Conservation (phyloP, 64 coral and sea anemone genomes). For the Porites australiensis region DNA sequence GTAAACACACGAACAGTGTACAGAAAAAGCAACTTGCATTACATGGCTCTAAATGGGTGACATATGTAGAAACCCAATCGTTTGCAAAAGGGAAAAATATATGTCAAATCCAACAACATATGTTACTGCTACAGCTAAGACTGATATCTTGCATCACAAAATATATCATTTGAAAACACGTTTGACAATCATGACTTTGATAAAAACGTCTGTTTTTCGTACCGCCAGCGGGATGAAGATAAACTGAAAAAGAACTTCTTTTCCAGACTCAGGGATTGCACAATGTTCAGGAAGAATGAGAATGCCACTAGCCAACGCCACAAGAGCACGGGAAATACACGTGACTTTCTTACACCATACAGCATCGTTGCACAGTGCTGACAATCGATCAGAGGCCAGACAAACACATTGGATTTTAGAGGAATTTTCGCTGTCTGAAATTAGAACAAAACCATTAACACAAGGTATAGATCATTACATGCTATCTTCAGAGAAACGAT, state of each 20-base stretch:
- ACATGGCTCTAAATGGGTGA: no score
- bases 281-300: slow-evolving; percentile 67
- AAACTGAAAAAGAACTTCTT: slow-evolving; percentile 78
- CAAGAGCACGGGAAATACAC: slow-evolving; percentile 71
- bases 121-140: no score
- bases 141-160: no score
- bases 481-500: no score
- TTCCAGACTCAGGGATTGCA: slow-evolving; percentile 47
- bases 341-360: slow-evolving; percentile 57
- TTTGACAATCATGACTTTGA: no score
- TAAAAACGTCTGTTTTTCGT: slow-evolving; percentile 6
- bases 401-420: slow-evolving; percentile 62
- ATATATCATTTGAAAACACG: no score
- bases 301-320: slow-evolving; percentile 61
- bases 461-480: neutral
- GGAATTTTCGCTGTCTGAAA: slow-evolving; percentile 44
- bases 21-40: no score
- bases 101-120: no score
- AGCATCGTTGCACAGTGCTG: slow-evolving; percentile 61
- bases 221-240: slow-evolving; percentile 88
- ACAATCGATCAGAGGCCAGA: slow-evolving; percentile 21
- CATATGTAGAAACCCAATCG: no score
- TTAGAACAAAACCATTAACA: neutral
- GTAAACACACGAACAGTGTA: neutral
- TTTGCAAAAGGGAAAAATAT: no score